Evolutionary conservation across 2,888 invertebrate genomes (phyloP).

Genomic region (Monochamus alternatus): DNA sequence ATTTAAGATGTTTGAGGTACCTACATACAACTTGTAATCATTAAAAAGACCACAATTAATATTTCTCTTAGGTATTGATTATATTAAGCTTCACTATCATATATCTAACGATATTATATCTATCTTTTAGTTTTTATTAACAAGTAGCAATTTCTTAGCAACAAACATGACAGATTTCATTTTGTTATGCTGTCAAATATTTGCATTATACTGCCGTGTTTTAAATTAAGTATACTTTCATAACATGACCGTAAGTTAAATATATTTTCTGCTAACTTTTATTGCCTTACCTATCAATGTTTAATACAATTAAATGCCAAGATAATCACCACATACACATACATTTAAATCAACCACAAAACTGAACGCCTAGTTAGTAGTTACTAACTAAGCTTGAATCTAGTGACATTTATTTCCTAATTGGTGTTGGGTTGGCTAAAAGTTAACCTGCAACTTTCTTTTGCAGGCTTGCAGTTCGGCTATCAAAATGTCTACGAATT

Average conservation of each 20-base stretch:
- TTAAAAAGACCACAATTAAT: too few species aligned
- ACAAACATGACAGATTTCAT: slow-evolving; percentile 29
- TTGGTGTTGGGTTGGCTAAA: neutral
- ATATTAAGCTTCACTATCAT: too few species aligned
- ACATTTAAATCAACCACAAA: neutral
- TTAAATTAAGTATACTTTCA: slow-evolving; percentile 4
- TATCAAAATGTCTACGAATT: slow-evolving; percentile 67
- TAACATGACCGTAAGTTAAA: slow-evolving; percentile 32
- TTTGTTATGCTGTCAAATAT: slow-evolving; percentile 28
- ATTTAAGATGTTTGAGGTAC: too few species aligned
- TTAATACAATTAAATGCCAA: neutral
- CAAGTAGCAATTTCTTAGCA: slow-evolving; percentile 18
- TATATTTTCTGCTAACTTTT: neutral
- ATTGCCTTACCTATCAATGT: neutral
- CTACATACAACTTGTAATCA: too few species aligned
- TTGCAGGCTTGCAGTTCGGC: slow-evolving; percentile 61
- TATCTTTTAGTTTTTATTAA: too few species aligned
- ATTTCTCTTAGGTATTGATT: too few species aligned
- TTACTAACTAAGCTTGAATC: neutral
- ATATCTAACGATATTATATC: too few species aligned
- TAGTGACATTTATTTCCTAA: slow-evolving; percentile 20
- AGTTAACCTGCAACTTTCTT: slow-evolving; percentile 51
- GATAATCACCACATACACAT: neutral
- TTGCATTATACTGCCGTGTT: neutral
- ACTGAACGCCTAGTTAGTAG: neutral